These are phyloP conservation scores for Lepisosteus oculatus DNA, from an alignment of 2,113 vertebrate species.

Conservation along the genomic window DNA sequence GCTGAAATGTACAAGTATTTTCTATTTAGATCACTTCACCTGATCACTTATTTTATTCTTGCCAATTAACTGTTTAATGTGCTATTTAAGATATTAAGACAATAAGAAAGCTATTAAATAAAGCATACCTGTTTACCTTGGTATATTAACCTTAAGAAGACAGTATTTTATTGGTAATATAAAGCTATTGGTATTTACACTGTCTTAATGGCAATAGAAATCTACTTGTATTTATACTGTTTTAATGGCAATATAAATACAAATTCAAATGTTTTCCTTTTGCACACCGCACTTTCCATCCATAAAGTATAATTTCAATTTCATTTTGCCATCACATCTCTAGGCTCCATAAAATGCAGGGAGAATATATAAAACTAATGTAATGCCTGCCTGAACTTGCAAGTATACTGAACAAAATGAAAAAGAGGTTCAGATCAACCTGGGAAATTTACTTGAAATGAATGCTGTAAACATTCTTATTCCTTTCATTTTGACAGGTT, in stretches of 20 bases:
- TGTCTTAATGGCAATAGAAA: background rate
- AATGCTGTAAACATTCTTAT: conserved; percentile 35
- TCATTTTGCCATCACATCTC: conserved; percentile 12
- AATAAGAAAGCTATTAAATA: no score
- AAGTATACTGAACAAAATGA: background rate
- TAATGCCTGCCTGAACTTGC: background rate
- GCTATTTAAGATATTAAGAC: no score
- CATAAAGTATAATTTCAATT: conserved; percentile 10
- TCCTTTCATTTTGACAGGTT: conserved; percentile 75
- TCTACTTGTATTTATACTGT: conserved; percentile 1
- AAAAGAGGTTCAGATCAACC: background rate
- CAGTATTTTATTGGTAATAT: background rate
- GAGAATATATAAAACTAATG: conserved; percentile 9
- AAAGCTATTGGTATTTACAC: conserved; percentile 1
- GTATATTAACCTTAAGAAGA: background rate
- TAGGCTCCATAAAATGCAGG: background rate
- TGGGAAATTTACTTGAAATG: conserved; percentile 14
- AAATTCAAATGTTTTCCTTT: no score
- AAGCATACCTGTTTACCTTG: no score
- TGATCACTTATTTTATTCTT: no score
- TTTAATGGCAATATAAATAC: no score
- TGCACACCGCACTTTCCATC: background rate
- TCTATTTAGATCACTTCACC: no score
- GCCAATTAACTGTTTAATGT: no score
- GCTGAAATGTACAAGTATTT: no score